A percentile compares a stretch with the other conserved stretches of the same genome.
Evolutionary conservation across 2,113 vertebrate genomes (phyloP).

Genomic region (Spermophilus dauricus): DNA sequence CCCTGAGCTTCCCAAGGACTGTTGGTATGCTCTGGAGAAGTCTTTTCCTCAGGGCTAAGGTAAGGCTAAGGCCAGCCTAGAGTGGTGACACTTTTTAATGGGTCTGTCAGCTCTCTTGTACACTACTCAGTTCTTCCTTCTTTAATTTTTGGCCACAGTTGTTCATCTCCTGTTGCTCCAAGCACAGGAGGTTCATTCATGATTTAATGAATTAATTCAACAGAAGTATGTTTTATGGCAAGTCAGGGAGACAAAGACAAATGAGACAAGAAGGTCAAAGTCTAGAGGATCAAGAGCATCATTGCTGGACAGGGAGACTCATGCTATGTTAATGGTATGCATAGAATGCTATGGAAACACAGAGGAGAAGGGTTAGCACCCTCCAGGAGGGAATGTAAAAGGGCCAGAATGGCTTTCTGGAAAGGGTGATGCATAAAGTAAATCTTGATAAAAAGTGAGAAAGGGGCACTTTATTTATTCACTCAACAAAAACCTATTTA

Average conservation of each 20-base stretch:
- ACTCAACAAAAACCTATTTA: not conserved
- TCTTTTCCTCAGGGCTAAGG: not conserved
- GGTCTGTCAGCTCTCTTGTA: not conserved
- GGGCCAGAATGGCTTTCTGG: not conserved
- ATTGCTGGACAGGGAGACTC: not conserved
- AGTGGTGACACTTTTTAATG: fast-evolving
- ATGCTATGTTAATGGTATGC: not conserved
- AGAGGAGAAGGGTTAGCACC: not conserved
- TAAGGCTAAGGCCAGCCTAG: not conserved
- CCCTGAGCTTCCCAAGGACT: not conserved
- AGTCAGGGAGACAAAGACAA: not conserved
- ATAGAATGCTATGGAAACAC: not conserved
- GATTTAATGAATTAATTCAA: slow-evolving; percentile 22
- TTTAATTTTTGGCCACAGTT: not conserved
- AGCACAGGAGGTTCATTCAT: not conserved
- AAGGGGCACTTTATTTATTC: not conserved
- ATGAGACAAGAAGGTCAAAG: not conserved
- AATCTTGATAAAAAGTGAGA: not conserved
- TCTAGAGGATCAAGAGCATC: not conserved
- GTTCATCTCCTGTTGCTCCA: not conserved
- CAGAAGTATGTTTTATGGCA: not conserved
- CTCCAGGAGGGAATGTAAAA: not conserved
- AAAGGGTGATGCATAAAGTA: not conserved
- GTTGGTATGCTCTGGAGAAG: not conserved
- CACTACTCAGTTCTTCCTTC: not conserved